Evolutionary conservation across 53 echinoderm and acorn worm genomes (phyloP).

Genomic region (Glandiceps talaboti): DNA sequence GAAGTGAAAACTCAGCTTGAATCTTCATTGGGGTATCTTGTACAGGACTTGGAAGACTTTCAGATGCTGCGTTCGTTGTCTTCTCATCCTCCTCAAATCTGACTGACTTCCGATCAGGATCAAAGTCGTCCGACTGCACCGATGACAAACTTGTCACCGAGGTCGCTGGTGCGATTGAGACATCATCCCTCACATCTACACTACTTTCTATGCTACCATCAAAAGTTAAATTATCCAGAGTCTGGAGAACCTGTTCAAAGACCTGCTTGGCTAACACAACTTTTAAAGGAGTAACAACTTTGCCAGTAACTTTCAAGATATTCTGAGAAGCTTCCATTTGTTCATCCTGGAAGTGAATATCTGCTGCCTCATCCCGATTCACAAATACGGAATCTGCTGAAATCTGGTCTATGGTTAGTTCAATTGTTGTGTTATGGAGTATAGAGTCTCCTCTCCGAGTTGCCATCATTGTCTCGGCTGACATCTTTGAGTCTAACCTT

Average conservation of each 20-base stretch:
- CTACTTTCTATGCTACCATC: slow-evolving; percentile 3
- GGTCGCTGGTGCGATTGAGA: background rate
- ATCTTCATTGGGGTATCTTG: slow-evolving; percentile 21
- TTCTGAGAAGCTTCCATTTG: slow-evolving; percentile 19
- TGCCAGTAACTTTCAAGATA: slow-evolving; percentile 32
- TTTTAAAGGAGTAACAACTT: slow-evolving; percentile 60
- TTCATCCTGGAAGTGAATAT: slow-evolving; percentile 40
- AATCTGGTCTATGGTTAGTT: slow-evolving; percentile 54
- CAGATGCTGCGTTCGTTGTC: background rate
- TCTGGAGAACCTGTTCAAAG: slow-evolving; percentile 87
- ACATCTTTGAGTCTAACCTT: background rate
- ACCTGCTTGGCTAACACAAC: slow-evolving; percentile 84
- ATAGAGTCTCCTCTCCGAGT: slow-evolving; percentile 45
- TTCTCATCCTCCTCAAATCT: background rate
- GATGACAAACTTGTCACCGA: background rate
- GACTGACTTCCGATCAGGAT: slow-evolving; percentile 1
- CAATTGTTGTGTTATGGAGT: slow-evolving; percentile 79
- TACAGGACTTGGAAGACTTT: slow-evolving; percentile 17
- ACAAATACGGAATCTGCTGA: slow-evolving; percentile 6
- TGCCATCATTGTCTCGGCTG: background rate
- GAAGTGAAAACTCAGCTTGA: slow-evolving; percentile 79
- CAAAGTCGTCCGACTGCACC: slow-evolving; percentile 9
- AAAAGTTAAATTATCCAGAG: slow-evolving; percentile 87
- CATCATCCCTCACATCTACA: background rate
- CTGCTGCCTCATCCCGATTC: background rate